These are phyloP conservation scores for Pterocles orientalis DNA, from an alignment of 2,113 vertebrate genomes.

Conservation along the genomic window DNA sequence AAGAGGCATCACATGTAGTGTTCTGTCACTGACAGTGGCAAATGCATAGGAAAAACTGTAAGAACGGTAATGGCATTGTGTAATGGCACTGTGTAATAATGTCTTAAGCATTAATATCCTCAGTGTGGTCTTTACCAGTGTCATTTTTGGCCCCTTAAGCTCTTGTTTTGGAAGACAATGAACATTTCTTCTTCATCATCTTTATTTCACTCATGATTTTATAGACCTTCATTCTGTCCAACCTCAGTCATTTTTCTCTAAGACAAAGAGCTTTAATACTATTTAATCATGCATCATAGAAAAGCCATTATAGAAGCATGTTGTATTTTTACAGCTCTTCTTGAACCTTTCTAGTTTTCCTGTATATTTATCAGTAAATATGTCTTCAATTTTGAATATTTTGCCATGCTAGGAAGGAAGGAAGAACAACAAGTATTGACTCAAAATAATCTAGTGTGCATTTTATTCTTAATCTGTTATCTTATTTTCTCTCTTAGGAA, in stretches of 20 bases:
- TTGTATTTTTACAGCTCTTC: neutral
- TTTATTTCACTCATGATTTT: neutral
- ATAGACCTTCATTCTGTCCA: neutral
- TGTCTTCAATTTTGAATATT: neutral
- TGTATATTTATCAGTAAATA: neutral
- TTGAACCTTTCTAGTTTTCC: neutral
- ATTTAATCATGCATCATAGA: neutral
- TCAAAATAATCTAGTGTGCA: neutral
- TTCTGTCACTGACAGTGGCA: neutral
- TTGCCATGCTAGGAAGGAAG: neutral
- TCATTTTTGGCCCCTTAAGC: neutral
- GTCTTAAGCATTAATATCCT: neutral
- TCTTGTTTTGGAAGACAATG: neutral
- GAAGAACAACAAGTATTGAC: neutral
- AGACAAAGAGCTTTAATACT: neutral
- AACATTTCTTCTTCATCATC: neutral
- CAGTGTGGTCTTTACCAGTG: neutral
- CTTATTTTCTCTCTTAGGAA: neutral
- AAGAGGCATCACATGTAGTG: neutral
- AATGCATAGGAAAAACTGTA: neutral
- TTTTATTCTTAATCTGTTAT: neutral
- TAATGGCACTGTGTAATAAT: neutral
- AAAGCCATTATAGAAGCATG: neutral
- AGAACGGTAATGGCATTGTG: neutral
- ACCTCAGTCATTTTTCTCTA: neutral